These are phyloP conservation scores for Microctonus brassicae DNA, from an alignment of 2,888 invertebrate species.

Conservation along the genomic window DNA sequence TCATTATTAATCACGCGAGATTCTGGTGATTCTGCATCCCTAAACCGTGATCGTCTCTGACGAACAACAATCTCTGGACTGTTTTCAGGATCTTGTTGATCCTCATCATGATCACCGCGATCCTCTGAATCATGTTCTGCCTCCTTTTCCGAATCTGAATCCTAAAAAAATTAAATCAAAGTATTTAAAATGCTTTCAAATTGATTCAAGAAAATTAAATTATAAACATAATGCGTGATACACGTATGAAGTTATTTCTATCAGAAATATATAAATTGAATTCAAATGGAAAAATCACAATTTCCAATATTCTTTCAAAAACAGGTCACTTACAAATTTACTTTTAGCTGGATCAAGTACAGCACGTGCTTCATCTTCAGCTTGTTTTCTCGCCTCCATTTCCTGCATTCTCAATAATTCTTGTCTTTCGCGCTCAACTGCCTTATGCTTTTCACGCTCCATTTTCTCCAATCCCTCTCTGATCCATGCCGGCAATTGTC, in stretches of 20 bases:
- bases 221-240: no score
- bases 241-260: no score
- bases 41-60: conserved; percentile 67
- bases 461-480: conserved; percentile 97
- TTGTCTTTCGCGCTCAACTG: conserved; percentile 84
- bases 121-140: conserved; percentile 59
- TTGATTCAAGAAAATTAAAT: neutral
- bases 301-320: neutral
- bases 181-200: neutral
- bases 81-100: conserved; percentile 55
- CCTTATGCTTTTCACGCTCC: conserved; percentile 92
- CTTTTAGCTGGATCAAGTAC: conserved; percentile 71
- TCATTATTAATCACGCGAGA: conserved; percentile 46
- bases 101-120: conserved; percentile 49
- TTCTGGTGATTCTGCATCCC: conserved; percentile 66
- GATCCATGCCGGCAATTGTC: conserved; percentile 97
- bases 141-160: conserved; percentile 70
- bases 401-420: conserved; percentile 76
- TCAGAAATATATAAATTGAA: no score
- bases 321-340: conserved; percentile 72
- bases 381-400: conserved; percentile 71
- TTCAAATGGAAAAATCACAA: no score
- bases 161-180: conserved; percentile 54
- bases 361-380: conserved; percentile 72
- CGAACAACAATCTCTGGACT: conserved; percentile 62